Conservation (phyloP, 2,888 invertebrate genomes). For the Dynastes hyllus region DNA sequence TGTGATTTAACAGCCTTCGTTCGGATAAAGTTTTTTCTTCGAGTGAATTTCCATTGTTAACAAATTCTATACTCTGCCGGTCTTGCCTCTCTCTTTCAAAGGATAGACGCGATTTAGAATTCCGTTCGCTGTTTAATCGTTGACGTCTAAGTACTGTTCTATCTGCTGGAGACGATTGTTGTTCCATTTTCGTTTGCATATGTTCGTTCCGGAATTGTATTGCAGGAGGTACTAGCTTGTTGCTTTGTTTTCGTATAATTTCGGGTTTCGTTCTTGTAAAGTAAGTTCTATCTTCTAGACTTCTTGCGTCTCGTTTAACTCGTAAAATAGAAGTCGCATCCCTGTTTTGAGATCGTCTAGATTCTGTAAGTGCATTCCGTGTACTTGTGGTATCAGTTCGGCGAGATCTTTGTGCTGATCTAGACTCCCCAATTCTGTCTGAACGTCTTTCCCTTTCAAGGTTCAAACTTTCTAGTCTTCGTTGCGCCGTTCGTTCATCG, state of each 20-base stretch:
- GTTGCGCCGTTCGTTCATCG: too few relatives aligned
- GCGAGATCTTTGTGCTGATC: not conserved
- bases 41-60: too few relatives aligned
- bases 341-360: not conserved
- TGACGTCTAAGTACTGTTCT: conserved; percentile 21
- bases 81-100: not conserved
- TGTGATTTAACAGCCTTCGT: too few relatives aligned
- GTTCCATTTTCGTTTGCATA: conserved; percentile 10
- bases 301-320: not conserved
- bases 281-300: not conserved
- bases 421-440: too few relatives aligned
- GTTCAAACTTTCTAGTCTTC: too few relatives aligned
- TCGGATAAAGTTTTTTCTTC: too few relatives aligned
- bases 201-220: conserved; percentile 1
- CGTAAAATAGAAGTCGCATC: not conserved
- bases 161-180: not conserved
- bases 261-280: not conserved
- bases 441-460: too few relatives aligned
- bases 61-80: too few relatives aligned
- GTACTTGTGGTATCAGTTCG: not conserved
- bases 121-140: not conserved
- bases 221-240: not conserved
- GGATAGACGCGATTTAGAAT: not conserved
- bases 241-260: not conserved
- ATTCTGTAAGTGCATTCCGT: not conserved